Percentiles rank a stretch among this genome's conserved stretches.
These are phyloP conservation scores for Myodes glareolus DNA, from an alignment of 2,113 vertebrate species.

Conservation along the genomic window DNA sequence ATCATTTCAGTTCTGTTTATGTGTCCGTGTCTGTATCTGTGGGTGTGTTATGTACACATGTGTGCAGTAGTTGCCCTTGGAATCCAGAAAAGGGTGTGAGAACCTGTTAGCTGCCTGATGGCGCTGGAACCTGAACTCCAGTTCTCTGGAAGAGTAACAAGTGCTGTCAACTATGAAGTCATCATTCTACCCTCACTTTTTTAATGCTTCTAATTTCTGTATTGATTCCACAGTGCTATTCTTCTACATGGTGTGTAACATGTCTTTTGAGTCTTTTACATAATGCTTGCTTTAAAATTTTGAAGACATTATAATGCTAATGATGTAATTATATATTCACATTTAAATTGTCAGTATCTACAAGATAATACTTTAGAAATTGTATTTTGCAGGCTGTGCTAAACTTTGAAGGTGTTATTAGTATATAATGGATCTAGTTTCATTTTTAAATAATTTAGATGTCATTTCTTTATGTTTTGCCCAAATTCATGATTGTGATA, in stretches of 20 bases:
- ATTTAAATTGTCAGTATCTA: not conserved
- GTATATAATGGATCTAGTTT: not conserved
- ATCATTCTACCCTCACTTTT: not conserved
- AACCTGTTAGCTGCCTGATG: not conserved
- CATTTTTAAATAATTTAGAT: not conserved
- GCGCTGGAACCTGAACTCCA: not conserved
- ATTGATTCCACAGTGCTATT: not conserved
- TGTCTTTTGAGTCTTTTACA: not conserved
- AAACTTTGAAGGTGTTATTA: constrained; percentile 38
- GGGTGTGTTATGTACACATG: not conserved
- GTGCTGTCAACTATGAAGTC: too few species aligned
- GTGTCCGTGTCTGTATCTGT: not conserved
- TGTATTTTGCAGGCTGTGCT: not conserved
- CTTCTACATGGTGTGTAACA: not conserved
- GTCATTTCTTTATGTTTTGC: constrained; percentile 34
- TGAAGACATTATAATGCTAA: constrained; percentile 58
- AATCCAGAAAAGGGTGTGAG: not conserved
- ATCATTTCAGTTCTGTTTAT: not conserved
- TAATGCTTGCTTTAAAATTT: not conserved
- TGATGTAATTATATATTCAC: constrained; percentile 44
- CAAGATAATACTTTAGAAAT: not conserved
- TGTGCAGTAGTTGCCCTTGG: not conserved
- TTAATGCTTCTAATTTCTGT: constrained; percentile 10
- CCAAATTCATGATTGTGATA: not conserved
- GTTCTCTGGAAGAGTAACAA: not conserved